Conservation (phyloP, 2,113 vertebrate genomes). For the Haemorhous mexicanus region DNA sequence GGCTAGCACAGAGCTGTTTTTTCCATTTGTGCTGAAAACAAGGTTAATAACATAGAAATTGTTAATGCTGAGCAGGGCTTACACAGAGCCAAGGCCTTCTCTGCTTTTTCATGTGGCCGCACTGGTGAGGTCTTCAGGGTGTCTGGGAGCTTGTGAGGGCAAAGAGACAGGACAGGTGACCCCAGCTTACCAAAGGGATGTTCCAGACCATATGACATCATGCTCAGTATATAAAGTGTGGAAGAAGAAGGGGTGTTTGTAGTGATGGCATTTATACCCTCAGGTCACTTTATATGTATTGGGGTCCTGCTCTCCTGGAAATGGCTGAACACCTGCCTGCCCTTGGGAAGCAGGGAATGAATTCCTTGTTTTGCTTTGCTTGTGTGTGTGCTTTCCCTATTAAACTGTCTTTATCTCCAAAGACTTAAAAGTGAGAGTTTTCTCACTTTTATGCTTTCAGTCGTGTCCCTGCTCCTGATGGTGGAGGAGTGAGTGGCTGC, state of each 20-base stretch:
- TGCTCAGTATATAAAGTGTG: neutral
- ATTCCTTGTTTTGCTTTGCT: neutral
- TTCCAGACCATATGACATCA: neutral
- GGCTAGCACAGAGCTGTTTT: neutral
- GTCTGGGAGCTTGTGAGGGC: neutral
- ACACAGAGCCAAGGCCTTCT: neutral
- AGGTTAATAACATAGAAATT: neutral
- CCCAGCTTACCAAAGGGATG: neutral
- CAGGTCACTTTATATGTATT: neutral
- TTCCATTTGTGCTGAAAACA: neutral
- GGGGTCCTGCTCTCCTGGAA: no score
- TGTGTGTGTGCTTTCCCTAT: neutral
- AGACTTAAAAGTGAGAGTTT: neutral
- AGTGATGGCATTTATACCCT: neutral
- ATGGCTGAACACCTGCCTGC: neutral
- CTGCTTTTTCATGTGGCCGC: fast-evolving
- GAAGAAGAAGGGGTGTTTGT: neutral
- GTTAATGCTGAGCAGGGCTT: neutral
- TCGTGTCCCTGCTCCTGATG: neutral
- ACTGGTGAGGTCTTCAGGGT: neutral
- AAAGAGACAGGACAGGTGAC: neutral
- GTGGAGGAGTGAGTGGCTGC: fast-evolving
- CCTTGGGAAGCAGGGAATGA: neutral
- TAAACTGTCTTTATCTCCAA: neutral
- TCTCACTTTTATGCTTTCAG: neutral